These are phyloP conservation scores for Python bivittatus DNA, from an alignment of 2,113 vertebrate species.

Conservation along the genomic window DNA sequence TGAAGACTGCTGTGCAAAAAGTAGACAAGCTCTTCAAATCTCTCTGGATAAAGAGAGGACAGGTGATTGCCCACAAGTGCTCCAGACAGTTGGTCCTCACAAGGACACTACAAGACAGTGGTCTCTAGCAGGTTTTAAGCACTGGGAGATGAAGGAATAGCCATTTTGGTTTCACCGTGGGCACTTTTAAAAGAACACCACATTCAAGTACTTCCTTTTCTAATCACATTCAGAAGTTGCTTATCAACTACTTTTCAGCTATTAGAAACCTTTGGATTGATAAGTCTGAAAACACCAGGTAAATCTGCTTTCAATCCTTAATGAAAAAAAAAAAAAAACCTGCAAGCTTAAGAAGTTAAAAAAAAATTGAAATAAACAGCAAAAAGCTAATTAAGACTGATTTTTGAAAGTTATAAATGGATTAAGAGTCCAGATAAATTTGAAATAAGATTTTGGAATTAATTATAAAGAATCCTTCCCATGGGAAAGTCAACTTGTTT, in stretches of 20 bases:
- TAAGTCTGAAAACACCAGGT: neutral
- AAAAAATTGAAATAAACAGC: no score
- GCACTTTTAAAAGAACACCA: no score
- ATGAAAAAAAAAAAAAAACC: neutral
- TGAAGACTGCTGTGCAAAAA: neutral
- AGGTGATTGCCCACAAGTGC: neutral
- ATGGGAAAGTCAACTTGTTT: neutral
- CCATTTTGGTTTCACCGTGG: neutral
- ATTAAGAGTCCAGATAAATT: neutral
- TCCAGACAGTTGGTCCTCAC: neutral
- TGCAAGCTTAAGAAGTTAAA: neutral
- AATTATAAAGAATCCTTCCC: neutral
- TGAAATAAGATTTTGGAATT: neutral
- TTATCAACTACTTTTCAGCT: neutral
- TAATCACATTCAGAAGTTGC: neutral
- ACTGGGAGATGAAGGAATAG: neutral
- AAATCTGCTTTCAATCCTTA: no score
- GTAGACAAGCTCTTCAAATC: neutral
- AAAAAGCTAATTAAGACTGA: neutral
- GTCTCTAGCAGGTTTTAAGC: neutral
- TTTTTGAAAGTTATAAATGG: neutral
- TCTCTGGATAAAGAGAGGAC: neutral
- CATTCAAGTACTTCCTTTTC: neutral
- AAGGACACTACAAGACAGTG: neutral
- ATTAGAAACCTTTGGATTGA: neutral